Evolutionary conservation across 2,113 vertebrate genomes (phyloP).

Genomic region (Cottus gobio): DNA sequence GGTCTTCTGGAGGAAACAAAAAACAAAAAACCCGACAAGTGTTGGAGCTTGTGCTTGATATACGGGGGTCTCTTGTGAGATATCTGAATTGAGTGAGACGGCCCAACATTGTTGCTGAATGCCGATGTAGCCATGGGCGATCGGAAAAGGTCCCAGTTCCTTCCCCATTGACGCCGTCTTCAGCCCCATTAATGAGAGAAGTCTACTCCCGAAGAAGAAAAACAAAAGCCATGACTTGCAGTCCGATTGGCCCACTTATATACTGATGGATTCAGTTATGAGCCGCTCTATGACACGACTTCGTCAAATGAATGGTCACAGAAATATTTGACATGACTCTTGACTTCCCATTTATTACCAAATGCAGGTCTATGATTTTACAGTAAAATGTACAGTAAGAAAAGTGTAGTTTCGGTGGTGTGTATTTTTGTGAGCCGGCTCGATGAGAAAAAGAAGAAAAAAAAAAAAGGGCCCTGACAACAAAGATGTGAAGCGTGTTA

Average conservation of each 20-base stretch:
- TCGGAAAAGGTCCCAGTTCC: constrained; percentile 29
- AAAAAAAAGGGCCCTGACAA: background rate
- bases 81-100: constrained; percentile 55
- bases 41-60: constrained; percentile 62
- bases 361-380: too few species aligned
- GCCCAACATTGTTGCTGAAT: constrained; percentile 51
- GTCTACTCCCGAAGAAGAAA: background rate
- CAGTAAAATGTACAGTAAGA: too few species aligned
- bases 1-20: constrained; percentile 15
- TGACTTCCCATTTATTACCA: too few species aligned
- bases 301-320: background rate
- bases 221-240: background rate
- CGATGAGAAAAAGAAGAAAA: background rate
- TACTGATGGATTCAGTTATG: background rate
- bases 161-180: constrained; percentile 13
- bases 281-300: background rate
- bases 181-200: background rate
- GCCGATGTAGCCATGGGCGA: constrained; percentile 54
- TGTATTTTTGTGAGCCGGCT: background rate
- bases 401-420: background rate
- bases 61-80: constrained; percentile 65
- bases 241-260: background rate
- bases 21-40: constrained; percentile 60
- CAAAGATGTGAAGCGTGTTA: constrained; percentile 4
- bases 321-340: too few species aligned